Conservation (phyloP, 2,797 vertebrate species). For the Crax fasciolata region DNA sequence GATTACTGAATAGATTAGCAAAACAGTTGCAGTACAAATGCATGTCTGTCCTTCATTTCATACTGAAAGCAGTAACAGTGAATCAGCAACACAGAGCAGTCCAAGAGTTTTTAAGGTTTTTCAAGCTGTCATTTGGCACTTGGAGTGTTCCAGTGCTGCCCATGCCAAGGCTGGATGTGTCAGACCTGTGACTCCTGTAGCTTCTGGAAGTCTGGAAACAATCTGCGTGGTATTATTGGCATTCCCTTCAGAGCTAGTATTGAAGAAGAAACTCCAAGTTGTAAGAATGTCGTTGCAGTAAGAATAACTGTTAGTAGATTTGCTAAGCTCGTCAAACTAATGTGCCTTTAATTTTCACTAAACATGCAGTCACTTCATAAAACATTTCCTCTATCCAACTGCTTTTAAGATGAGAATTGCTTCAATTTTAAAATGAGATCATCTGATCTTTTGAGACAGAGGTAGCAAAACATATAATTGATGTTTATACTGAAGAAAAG, state of each 20-base stretch:
- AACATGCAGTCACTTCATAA: background rate
- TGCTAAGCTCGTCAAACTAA: background rate
- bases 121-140: background rate
- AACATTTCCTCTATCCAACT: background rate
- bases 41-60: background rate
- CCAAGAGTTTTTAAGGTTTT: background rate
- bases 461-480: background rate
- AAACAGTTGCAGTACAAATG: background rate
- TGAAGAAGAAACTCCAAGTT: background rate
- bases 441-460: background rate
- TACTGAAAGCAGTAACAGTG: background rate
- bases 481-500: background rate
- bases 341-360: background rate
- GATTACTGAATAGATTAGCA: background rate
- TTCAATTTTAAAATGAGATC: background rate
- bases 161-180: background rate
- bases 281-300: background rate
- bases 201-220: constrained; percentile 12
- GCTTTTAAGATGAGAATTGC: background rate
- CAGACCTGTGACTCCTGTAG: background rate
- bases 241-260: background rate
- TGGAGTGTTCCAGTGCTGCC: background rate
- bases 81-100: background rate
- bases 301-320: background rate
- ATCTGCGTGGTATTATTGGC: background rate